Conservation (phyloP, 2,888 invertebrate genomes). For the Tetropium fuscum region DNA sequence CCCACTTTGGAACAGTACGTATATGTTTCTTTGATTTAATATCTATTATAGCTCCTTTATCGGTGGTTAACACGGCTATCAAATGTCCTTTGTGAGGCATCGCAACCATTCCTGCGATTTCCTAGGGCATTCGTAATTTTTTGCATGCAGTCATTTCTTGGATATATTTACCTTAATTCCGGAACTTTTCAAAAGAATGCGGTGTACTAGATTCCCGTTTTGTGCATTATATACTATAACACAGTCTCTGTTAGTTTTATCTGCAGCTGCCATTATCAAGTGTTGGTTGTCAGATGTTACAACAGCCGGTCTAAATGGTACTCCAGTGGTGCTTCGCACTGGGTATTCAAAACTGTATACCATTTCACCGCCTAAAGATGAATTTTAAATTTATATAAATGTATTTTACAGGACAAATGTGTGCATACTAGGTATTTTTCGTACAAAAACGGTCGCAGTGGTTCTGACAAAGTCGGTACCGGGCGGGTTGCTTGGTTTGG, state of each 20-base stretch:
- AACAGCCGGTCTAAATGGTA: conserved; percentile 80
- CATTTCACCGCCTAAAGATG: conserved; percentile 75
- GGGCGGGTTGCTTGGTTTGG: conserved; percentile 73
- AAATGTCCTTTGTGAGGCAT: conserved; percentile 88
- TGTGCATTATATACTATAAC: conserved; percentile 86
- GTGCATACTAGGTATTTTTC: conserved; percentile 78
- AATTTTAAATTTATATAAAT: conserved; percentile 21
- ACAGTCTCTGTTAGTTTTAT: conserved; percentile 83
- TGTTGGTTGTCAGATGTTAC: conserved; percentile 86
- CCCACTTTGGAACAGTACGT: conserved; percentile 92
- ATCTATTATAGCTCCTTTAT: conserved; percentile 92
- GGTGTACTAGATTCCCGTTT: conserved; percentile 75
- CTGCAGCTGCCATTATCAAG: conserved; percentile 83
- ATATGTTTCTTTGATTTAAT: conserved; percentile 89
- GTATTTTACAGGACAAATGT: not conserved
- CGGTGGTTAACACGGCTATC: conserved; percentile 89
- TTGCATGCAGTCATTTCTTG: not conserved
- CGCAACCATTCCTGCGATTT: conserved; percentile 80
- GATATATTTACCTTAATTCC: conserved; percentile 68
- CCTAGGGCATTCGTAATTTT: conserved; percentile 64
- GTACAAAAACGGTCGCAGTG: conserved; percentile 75
- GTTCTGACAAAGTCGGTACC: conserved; percentile 75
- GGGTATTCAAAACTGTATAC: conserved; percentile 88
- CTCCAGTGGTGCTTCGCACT: conserved; percentile 77
- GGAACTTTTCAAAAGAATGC: conserved; percentile 67